Base-by-base conservation (phyloP, 2,888 invertebrate genomes). In the Ectemnius cavifrons region DNA sequence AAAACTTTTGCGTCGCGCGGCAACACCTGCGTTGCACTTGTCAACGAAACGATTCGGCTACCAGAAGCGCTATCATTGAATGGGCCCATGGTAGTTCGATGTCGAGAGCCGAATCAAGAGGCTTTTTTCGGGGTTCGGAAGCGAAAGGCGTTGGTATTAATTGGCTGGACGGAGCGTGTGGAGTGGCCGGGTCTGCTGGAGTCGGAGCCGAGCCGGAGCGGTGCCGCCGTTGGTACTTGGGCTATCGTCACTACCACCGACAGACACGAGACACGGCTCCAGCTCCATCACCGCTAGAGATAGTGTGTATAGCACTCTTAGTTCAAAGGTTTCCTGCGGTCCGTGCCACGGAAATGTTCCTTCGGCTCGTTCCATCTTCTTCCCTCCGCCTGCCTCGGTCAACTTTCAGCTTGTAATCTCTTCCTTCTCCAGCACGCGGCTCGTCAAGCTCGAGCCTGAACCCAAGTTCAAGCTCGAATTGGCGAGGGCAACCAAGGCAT, bases 301-400 rank as follows among this genome's bases (percentile, higher is more conserved):
- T n/a, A n/a, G 27, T 18, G 47, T 65, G 45, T 64, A 75, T 64
- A 65, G 65, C 65, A 78, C 83, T 80, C 83, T 77, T 75, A 73
- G 83, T 79, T 75, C 78, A 83, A 83, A 79, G 83, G 83, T 85
- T 84, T 84, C 85, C 74, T 80, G 83, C 84, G 86, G 88, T 88
- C 82, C 85, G 83, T 85, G 87, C 86, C 83, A 86, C 86, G 87
- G 88, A 88, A 88, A 88, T 86, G 87, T 87, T 88, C 87, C 85
- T 79, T 84, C 84, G 82, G 82, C 82, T 69, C 85, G 82, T 85
- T 78, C 77, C 74, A 80, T 75, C 62, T 83, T 77, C 81, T 79
- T 80, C 75, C 78, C 74, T 78, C 71, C 75, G 77, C 75, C 77
- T 79, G 74, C 76, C 79, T 80, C 78, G 47, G 73, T 73, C 72